These are phyloP conservation scores for Gnathonemus longibarbis DNA, from an alignment of 2,113 vertebrate species.

Conservation along the genomic window DNA sequence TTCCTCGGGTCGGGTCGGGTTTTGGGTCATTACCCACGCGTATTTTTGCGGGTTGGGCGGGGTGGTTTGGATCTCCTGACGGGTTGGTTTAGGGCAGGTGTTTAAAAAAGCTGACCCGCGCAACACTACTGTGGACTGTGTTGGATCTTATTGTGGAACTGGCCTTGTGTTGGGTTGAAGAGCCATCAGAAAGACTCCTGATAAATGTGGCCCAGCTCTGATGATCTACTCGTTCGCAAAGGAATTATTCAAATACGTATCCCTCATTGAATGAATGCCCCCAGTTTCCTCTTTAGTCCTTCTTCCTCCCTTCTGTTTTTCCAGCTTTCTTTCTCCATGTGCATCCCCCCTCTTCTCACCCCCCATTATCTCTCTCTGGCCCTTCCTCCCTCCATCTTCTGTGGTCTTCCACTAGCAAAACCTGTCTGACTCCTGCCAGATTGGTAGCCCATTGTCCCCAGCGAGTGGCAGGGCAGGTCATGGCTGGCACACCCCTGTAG, in stretches of 20 bases:
- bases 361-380: neutral
- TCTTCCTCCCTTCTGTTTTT: neutral
- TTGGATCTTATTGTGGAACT: neutral
- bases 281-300: neutral
- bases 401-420: slow-evolving; percentile 30
- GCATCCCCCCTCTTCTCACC: neutral
- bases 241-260: neutral
- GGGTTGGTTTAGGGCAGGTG: too few relatives aligned
- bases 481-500: slow-evolving; percentile 5
- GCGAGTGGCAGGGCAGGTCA: slow-evolving; percentile 20
- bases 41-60: too few relatives aligned
- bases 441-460: slow-evolving; percentile 21
- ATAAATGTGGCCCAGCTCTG: neutral
- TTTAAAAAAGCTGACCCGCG: too few relatives aligned
- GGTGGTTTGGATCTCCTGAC: too few relatives aligned
- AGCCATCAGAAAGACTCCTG: neutral
- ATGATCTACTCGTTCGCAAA: neutral
- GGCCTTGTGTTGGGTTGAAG: neutral
- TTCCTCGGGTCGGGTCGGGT: too few relatives aligned
- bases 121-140: neutral
- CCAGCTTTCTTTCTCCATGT: neutral
- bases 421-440: slow-evolving; percentile 37
- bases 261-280: neutral
- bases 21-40: too few relatives aligned
- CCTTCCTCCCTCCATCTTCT: neutral